phyloP scores from a whole-genome alignment of 2,888 invertebrate species.

The Drosophila villosipedis region DNA sequence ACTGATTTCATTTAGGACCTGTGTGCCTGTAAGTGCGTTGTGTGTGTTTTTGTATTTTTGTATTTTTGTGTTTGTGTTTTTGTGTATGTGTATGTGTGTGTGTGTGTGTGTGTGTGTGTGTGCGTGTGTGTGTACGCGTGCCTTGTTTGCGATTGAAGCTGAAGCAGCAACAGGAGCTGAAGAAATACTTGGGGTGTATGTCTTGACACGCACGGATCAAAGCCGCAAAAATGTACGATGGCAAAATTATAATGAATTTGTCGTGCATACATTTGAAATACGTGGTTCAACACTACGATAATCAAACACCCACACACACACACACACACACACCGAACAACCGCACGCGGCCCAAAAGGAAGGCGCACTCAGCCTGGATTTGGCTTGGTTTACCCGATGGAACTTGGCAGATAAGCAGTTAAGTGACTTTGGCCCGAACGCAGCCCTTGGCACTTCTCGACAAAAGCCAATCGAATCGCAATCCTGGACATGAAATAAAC shows the following conservation, averaged over 20 bases:
- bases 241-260: slow-evolving; percentile 76
- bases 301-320: slow-evolving; percentile 18
- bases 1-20: slow-evolving; percentile 69
- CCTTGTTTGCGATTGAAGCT: slow-evolving; percentile 27
- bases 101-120: slow-evolving; percentile 9
- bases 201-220: slow-evolving; percentile 74
- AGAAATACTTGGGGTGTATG: slow-evolving; percentile 64
- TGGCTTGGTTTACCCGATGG: slow-evolving; percentile 63
- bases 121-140: slow-evolving; percentile 35
- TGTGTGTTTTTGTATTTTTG: slow-evolving; percentile 13
- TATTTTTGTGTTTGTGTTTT: slow-evolving; percentile 11
- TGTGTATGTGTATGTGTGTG: slow-evolving; percentile 4
- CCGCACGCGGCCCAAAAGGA: slow-evolving; percentile 19
- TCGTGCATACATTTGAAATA: slow-evolving; percentile 66
- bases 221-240: slow-evolving; percentile 38
- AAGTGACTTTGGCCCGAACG: slow-evolving; percentile 65
- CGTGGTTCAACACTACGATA: slow-evolving; percentile 35
- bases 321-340: slow-evolving; percentile 21
- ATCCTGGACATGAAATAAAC: slow-evolving; percentile 55
- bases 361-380: slow-evolving; percentile 51
- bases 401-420: slow-evolving; percentile 68
- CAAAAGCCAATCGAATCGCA: slow-evolving; percentile 37
- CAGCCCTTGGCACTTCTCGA: slow-evolving; percentile 38
- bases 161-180: slow-evolving; percentile 33
- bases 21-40: neutral